A percentile compares a stretch with the other conserved stretches of the same genome.
These are phyloP conservation scores for Eupithecia abbreviata DNA, from an alignment of 2,888 invertebrate genomes.

Conservation along the genomic window DNA sequence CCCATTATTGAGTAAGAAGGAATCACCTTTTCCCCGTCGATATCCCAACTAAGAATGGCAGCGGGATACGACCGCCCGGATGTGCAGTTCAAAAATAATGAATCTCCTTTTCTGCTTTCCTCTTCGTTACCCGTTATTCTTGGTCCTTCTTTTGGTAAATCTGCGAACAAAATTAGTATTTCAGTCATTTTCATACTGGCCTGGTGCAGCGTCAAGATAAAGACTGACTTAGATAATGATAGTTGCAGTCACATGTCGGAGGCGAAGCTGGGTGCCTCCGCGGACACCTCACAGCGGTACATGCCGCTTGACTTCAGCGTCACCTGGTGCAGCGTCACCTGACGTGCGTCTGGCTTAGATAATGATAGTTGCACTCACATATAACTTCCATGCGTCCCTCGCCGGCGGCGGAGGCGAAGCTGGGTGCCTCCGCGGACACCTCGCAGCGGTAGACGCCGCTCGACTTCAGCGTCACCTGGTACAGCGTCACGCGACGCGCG, in stretches of 20 bases:
- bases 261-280: conserved; percentile 90
- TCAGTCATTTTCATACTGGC: conserved; percentile 54
- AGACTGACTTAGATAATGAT: conserved; percentile 78
- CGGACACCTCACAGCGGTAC: conserved; percentile 90
- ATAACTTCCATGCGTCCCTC: conserved; percentile 92
- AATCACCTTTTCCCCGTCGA: conserved; percentile 89
- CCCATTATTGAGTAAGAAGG: background rate
- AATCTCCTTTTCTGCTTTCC: conserved; percentile 89
- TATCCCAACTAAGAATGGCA: conserved; percentile 90
- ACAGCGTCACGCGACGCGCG: conserved; percentile 86
- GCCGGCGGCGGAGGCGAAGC: conserved; percentile 89
- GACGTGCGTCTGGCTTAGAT: conserved; percentile 84
- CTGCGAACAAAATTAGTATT: conserved; percentile 58
- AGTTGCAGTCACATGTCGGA: conserved; percentile 88
- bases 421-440: conserved; percentile 91
- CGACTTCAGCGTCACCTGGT: conserved; percentile 87
- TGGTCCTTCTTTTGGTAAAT: conserved; percentile 89
- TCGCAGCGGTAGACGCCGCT: conserved; percentile 90
- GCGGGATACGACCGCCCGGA: conserved; percentile 90
- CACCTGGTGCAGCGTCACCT: conserved; percentile 86
- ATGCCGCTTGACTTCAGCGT: conserved; percentile 88
- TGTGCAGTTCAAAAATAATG: conserved; percentile 89
- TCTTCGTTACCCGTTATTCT: conserved; percentile 89
- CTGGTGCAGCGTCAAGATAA: conserved; percentile 86
- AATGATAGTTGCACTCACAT: conserved; percentile 83